Evolutionary conservation across 2,797 vertebrate species (phyloP), one percentile per base, ranked within the genome.

Genomic region (Vultur gryphus): DNA sequence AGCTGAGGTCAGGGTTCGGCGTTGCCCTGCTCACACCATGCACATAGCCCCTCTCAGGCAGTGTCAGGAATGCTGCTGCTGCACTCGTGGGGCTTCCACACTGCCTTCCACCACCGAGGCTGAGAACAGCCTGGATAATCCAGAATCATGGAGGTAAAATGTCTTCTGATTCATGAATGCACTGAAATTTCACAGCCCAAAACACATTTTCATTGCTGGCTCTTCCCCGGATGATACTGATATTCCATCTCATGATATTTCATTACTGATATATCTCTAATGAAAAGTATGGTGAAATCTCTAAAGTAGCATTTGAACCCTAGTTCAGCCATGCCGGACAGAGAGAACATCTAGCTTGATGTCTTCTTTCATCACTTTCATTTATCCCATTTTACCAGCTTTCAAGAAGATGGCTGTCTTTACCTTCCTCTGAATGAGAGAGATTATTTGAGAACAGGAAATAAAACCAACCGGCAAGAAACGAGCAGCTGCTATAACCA

Each of bases 401-500:
- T 95, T 93, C 79, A 94, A 76, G 81, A 78, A 71, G 61, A 84
- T 52, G 72, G 49, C 87, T 95, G 78, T 65, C 89, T 88, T 90
- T 87, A 62, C 82, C 43, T 67, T 73, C 44, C 72, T 84, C 73
- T 91, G 84, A 89, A 88, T 61, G 64, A 89, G 48, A 69, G 31
- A 89, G 59, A 92, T 84, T 71, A 93, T 91, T 91, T 0, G 0
- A 90, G 91, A 94, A 76, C 21, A 65, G 93, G 65, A 94, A 95
- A 95, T 93, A 95, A 96, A 96, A 89, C 57, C 43, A 26, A 81
- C 62, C 2, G 3, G 89, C 46, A 79, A 88, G 87, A 75, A 91
- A 93, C 87, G 39, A 93, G 85, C 83, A 88, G 89, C 89, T 92
- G 89, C 78, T 94, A 15, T 35, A 95, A 66, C 87, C 89, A 85